Evolutionary conservation across 2,888 invertebrate species (phyloP).

Genomic region (Phoronis australis): DNA sequence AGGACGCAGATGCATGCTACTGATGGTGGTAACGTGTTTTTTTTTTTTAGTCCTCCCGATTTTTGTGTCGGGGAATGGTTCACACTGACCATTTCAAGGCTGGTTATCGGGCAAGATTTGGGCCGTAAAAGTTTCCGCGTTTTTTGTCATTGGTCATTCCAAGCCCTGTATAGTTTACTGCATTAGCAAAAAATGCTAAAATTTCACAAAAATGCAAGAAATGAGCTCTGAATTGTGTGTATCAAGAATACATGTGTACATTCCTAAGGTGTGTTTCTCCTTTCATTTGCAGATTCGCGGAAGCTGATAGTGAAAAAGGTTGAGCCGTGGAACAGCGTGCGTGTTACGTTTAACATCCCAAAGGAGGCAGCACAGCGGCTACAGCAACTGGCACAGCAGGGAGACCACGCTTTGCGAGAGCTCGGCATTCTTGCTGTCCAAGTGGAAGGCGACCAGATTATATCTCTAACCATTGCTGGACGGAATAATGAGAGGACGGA

Average conservation of each 20-base stretch:
- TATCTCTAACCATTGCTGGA: conserved; percentile 63
- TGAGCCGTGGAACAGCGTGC: conserved; percentile 98
- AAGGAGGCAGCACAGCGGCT: conserved; percentile 89
- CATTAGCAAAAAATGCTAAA: too few relatives aligned
- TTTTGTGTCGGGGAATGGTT: too few relatives aligned
- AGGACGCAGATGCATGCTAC: too few relatives aligned
- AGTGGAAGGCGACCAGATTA: conserved; percentile 63
- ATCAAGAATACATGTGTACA: neutral
- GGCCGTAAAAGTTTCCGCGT: too few relatives aligned
- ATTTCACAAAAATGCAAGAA: too few relatives aligned
- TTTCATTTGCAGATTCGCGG: conserved; percentile 50
- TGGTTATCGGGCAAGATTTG: too few relatives aligned
- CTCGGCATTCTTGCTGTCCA: conserved; percentile 93
- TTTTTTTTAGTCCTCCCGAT: too few relatives aligned
- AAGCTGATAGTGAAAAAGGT: conserved; percentile 68
- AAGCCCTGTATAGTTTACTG: too few relatives aligned
- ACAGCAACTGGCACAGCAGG: conserved; percentile 85
- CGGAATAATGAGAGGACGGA: conserved; percentile 68
- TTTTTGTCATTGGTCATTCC: too few relatives aligned
- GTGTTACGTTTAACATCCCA: conserved; percentile 95
- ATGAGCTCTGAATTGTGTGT: neutral
- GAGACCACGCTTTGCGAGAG: conserved; percentile 74
- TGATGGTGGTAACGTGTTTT: too few relatives aligned
- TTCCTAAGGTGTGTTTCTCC: too few relatives aligned
- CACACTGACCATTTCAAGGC: too few relatives aligned